Evolutionary conservation across 2,113 vertebrate species (phyloP), one percentile per base, ranked within the genome.

Genomic region (Hiodon alosoides): DNA sequence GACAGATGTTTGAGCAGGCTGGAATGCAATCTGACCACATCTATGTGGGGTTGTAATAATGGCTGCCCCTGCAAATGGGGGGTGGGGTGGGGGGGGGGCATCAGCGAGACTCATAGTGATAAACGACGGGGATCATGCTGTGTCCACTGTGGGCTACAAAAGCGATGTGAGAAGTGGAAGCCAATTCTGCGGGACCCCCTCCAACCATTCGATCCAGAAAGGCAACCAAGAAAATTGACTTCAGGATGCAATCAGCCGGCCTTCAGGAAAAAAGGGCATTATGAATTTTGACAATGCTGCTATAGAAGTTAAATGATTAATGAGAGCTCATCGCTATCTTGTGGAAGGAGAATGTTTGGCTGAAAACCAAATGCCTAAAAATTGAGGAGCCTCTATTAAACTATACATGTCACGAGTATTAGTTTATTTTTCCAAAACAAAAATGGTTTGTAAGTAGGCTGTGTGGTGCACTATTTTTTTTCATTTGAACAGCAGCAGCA

Each of bases 31-130:
- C 86, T 88, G 85, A 86, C 77, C 54, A 78, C 86, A 77, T 73
- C 79, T 83, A 87, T 83, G 84, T 80, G 83, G 85, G 87, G 86
- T 87, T 83, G 82, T 85, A 86, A 84, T 90, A 90, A 89, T 87
- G 87, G 86, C 78, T 87, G 86, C 84, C 86, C 84, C 83, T 84
- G 71, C 84, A 84, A 73, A 85, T 58, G 67, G 71, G 68, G 83
- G 78, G 79, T 48, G 5, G 46, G 2, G 47, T 48, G 5, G 46
- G 2, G 47, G 31, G 55, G 3, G 10, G 50, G 17, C 74, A 83
- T 78, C 84, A 64, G 81, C 57, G 78, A 88, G 87, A 89, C 87
- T 86, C 83, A 76, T 79, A 31, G 81, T 92, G 90, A 91, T 90
- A 88, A 89, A 92, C 91, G 81, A 85, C 17, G 47, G 77, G 31